A percentile compares a stretch with the other conserved stretches of the same genome.
Evolutionary conservation across 2,888 invertebrate genomes (phyloP).

Genomic region (Cephus rjabovi): DNA sequence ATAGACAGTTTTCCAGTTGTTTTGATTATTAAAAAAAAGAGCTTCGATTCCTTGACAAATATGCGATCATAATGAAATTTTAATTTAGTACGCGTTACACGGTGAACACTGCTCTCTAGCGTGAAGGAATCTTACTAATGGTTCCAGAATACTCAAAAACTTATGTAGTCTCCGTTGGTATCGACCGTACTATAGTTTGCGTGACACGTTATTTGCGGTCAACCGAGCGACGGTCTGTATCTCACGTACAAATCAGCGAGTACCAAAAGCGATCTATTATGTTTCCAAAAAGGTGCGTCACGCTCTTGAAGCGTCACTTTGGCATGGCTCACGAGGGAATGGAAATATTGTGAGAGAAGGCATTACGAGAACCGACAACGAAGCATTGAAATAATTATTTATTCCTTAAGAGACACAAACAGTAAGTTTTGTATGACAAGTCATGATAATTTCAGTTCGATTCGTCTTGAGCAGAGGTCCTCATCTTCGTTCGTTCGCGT

Average conservation of each 20-base stretch:
- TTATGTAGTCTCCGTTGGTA: background rate
- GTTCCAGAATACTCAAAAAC: background rate
- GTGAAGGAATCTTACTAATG: background rate
- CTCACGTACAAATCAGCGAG: background rate
- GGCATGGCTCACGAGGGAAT: background rate
- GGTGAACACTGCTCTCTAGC: background rate
- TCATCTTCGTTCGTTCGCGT: background rate
- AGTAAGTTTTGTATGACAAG: background rate
- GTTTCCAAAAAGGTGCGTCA: background rate
- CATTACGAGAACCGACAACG: background rate
- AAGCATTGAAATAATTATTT: background rate
- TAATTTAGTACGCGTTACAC: background rate
- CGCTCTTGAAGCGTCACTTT: background rate
- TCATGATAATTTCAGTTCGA: background rate
- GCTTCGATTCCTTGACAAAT: background rate
- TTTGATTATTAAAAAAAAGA: background rate
- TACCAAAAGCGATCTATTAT: background rate
- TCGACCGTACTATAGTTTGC: background rate
- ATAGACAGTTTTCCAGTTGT: background rate
- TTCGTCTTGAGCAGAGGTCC: background rate
- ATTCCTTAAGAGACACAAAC: background rate
- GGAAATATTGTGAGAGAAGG: background rate
- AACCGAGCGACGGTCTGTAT: background rate
- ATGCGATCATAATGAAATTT: background rate
- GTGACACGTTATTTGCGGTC: background rate